phyloP scores from a whole-genome alignment of 2,888 invertebrate genomes.

The Melangyna quadrimaculata region DNA sequence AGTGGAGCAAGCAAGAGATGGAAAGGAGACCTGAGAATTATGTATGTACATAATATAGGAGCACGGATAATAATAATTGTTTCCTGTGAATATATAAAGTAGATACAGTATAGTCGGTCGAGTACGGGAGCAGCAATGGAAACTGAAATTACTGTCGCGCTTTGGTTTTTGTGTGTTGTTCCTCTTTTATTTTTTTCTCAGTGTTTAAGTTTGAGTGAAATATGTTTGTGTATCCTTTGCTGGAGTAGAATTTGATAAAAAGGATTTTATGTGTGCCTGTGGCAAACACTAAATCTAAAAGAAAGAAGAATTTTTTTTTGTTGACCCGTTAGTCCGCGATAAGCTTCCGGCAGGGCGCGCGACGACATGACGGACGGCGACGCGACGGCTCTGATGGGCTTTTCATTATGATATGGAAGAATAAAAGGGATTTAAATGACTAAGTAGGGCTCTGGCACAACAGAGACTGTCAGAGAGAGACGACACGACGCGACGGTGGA shows the following conservation, averaged over 20 bases:
- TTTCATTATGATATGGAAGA: slow-evolving; percentile 9
- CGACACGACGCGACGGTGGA: background rate
- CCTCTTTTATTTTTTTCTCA: background rate
- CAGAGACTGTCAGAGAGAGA: background rate
- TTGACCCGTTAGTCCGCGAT: slow-evolving; percentile 49
- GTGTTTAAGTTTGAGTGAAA: slow-evolving; percentile 3
- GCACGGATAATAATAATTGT: slow-evolving; percentile 42
- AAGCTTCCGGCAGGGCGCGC: slow-evolving; percentile 45
- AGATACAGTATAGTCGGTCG: background rate
- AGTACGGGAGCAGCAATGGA: background rate
- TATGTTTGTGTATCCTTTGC: background rate
- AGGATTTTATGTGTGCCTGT: slow-evolving; percentile 1
- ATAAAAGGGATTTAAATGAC: slow-evolving; percentile 45
- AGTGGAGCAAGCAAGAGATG: slow-evolving; percentile 35
- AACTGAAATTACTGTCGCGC: slow-evolving; percentile 49
- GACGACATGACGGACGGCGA: too few relatives aligned
- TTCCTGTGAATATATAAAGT: slow-evolving; percentile 37
- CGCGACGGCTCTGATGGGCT: slow-evolving; percentile 21
- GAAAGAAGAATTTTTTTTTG: slow-evolving; percentile 32
- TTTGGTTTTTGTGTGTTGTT: background rate
- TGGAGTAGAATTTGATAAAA: background rate
- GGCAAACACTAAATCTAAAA: background rate
- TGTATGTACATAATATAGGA: background rate
- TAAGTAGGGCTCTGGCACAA: slow-evolving; percentile 19
- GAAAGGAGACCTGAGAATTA: slow-evolving; percentile 13